Evolutionary conservation across 2,113 vertebrate genomes (phyloP).

Genomic region (Pygoscelis adeliae): DNA sequence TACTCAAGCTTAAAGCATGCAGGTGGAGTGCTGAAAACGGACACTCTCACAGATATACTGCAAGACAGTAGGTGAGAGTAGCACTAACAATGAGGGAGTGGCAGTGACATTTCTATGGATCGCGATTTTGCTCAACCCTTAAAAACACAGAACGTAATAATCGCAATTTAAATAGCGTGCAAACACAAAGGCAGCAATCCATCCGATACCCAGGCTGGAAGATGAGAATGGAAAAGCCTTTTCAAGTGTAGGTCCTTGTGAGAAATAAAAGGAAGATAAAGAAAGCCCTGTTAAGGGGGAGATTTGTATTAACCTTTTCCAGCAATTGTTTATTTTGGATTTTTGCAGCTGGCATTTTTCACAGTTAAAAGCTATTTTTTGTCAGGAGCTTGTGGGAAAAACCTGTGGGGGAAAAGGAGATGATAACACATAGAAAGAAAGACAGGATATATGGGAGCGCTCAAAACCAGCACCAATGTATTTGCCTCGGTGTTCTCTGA

Average conservation of each 20-base stretch:
- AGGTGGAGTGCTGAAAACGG: neutral
- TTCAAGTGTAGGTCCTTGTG: neutral
- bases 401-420: neutral
- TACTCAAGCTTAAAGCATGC: neutral
- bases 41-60: neutral
- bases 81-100: neutral
- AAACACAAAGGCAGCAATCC: constrained; percentile 6
- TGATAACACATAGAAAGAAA: neutral
- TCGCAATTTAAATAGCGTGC: neutral
- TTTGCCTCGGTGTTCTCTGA: neutral
- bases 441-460: neutral
- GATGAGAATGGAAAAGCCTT: constrained; percentile 15
- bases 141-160: neutral
- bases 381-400: constrained; percentile 1
- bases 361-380: constrained; percentile 30
- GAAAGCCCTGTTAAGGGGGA: constrained; percentile 6
- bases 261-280: constrained; percentile 23
- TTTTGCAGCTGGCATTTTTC: constrained; percentile 51
- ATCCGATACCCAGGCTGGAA: neutral
- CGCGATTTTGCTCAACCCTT: neutral
- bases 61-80: neutral
- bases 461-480: neutral
- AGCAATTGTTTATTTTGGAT: constrained; percentile 41
- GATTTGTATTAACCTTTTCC: constrained; percentile 35
- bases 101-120: neutral